phyloP scores from a whole-genome alignment of 37 sponge, comb jelly and placozoan genomes.

The Lycopodina hypogea region DNA sequence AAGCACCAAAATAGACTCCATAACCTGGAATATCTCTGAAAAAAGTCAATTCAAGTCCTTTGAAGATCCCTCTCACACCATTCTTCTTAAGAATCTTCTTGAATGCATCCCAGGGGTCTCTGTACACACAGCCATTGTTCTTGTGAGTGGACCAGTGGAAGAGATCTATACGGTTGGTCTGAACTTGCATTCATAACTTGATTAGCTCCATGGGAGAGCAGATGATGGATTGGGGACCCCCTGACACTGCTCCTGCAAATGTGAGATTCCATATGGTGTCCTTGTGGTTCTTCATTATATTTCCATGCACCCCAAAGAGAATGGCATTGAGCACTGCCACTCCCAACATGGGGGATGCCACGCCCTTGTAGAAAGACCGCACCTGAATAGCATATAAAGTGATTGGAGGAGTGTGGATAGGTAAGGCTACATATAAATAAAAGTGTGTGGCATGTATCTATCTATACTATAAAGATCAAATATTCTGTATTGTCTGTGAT shows the following conservation, averaged over 20 bases:
- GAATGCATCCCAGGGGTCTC: constrained; percentile 58
- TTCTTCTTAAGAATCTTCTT: constrained; percentile 49
- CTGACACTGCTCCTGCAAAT: constrained; percentile 72
- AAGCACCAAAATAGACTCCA: constrained; percentile 72
- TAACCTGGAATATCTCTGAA: constrained; percentile 73
- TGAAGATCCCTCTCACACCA: constrained; percentile 70
- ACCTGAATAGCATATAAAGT: constrained; percentile 52
- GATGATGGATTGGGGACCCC: constrained; percentile 50
- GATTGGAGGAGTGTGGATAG: no score
- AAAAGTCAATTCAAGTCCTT: constrained; percentile 59
- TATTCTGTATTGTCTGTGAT: no score
- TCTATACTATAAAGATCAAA: no score
- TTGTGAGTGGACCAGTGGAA: constrained; percentile 11
- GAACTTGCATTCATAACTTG: constrained; percentile 81
- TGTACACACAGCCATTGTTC: constrained; percentile 17
- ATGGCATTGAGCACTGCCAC: constrained; percentile 79
- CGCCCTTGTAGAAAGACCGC: constrained; percentile 85
- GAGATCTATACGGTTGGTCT: constrained; percentile 27
- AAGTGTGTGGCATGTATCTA: no score
- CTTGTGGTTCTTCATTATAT: constrained; percentile 44
- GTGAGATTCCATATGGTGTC: constrained; percentile 25
- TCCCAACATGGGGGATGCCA: constrained; percentile 77
- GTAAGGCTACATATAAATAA: no score
- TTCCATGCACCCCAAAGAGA: constrained; percentile 79
- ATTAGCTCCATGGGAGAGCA: constrained; percentile 76